These are phyloP conservation scores for Dermolepida albohirtum DNA, from an alignment of 2,888 invertebrate species.

Conservation along the genomic window DNA sequence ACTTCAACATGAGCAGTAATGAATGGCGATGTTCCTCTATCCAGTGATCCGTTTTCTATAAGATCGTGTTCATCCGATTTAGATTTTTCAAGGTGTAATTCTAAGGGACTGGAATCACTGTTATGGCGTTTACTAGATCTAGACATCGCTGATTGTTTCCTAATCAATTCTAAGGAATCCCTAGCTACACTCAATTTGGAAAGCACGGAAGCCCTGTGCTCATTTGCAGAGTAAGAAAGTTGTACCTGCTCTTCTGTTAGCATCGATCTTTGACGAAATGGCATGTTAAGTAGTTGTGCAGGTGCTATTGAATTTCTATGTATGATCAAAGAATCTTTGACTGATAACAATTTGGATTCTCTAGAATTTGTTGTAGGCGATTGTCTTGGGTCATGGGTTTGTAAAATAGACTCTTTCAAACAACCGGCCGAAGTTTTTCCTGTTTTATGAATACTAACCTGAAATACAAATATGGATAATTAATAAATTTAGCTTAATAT, in stretches of 20 bases:
- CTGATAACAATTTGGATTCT: slow-evolving; percentile 32
- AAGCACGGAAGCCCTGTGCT: not conserved
- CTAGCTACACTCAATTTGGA: slow-evolving; percentile 45
- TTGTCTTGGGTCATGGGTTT: not conserved
- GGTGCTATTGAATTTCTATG: slow-evolving; percentile 36
- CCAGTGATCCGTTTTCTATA: slow-evolving; percentile 1
- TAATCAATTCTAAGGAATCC: slow-evolving; percentile 46
- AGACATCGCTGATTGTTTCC: slow-evolving; percentile 40
- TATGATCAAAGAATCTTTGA: slow-evolving; percentile 41
- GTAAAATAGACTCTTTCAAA: slow-evolving; percentile 12
- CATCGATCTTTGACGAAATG: not conserved
- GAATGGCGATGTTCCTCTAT: slow-evolving; percentile 32
- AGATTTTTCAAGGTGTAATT: too few relatives aligned
- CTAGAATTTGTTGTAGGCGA: slow-evolving; percentile 15
- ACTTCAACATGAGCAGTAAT: slow-evolving; percentile 52
- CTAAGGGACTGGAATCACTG: not conserved
- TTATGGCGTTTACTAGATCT: slow-evolving; percentile 1
- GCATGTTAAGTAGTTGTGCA: not conserved
- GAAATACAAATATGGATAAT: not conserved
- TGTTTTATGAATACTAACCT: slow-evolving; percentile 8
- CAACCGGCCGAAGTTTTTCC: not conserved
- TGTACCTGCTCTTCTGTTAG: not conserved
- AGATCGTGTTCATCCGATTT: slow-evolving; percentile 7
- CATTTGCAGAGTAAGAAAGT: not conserved
- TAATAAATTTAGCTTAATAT: too few relatives aligned